phyloP scores from a whole-genome alignment of 1,140 invertebrate species.

The Teleogryllus occipitalis region DNA sequence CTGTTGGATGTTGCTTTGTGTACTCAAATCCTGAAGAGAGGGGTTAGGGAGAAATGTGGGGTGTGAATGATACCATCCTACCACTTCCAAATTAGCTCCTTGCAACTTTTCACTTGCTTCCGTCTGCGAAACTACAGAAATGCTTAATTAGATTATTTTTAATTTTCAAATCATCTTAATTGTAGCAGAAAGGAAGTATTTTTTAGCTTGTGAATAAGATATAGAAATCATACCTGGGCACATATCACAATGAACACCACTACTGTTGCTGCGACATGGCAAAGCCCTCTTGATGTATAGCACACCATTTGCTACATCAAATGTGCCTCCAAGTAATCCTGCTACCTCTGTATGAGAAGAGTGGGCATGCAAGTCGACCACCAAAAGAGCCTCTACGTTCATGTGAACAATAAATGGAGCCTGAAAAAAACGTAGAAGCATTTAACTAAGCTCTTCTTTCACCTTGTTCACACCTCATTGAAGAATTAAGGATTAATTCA shows the following conservation, averaged over 20 bases:
- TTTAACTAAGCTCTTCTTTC: no score
- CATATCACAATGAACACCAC: constrained; percentile 64
- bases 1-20: constrained; percentile 47
- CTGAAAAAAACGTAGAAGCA: constrained; percentile 34
- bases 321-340: constrained; percentile 56
- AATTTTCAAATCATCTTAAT: neutral
- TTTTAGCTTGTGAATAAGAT: neutral
- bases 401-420: constrained; percentile 52
- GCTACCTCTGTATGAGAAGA: constrained; percentile 58
- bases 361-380: constrained; percentile 63
- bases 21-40: constrained; percentile 51
- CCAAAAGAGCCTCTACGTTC: constrained; percentile 46
- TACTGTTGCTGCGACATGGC: constrained; percentile 48
- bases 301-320: constrained; percentile 30
- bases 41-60: constrained; percentile 54
- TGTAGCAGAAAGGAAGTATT: neutral
- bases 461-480: no score
- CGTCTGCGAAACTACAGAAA: constrained; percentile 42
- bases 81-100: constrained; percentile 39
- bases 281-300: constrained; percentile 44
- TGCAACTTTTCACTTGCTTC: constrained; percentile 46
- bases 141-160: neutral
- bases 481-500: no score
- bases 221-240: constrained; percentile 47
- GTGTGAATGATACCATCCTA: constrained; percentile 61